Evolutionary conservation across 2,797 vertebrate genomes (phyloP).

Genomic region (Salarias fasciatus): DNA sequence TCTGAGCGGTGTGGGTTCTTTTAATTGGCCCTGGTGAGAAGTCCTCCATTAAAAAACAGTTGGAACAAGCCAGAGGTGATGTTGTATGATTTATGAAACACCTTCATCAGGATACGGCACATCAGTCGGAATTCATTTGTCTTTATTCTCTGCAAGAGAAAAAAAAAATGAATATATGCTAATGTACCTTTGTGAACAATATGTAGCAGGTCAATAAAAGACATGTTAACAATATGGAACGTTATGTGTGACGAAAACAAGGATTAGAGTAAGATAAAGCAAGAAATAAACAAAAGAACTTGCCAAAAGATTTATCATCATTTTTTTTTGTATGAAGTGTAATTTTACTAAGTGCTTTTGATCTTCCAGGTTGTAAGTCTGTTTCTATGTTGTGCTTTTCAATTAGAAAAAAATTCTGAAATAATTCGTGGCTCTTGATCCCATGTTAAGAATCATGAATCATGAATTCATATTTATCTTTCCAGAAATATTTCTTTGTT

Average conservation of each 20-base stretch:
- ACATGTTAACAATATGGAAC: too few relatives aligned
- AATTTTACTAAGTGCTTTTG: too few relatives aligned
- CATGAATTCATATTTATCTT: too few relatives aligned
- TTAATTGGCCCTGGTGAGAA: constrained; percentile 75
- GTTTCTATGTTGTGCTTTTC: too few relatives aligned
- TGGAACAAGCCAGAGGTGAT: constrained; percentile 61
- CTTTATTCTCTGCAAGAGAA: constrained; percentile 50
- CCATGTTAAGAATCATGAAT: too few relatives aligned
- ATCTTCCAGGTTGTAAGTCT: too few relatives aligned
- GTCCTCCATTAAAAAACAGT: constrained; percentile 61
- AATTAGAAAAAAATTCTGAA: too few relatives aligned
- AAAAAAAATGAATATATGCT: constrained; percentile 22
- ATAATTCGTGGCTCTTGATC: too few relatives aligned
- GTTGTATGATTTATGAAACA: constrained; percentile 71
- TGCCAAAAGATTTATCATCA: neutral
- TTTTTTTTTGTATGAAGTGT: too few relatives aligned
- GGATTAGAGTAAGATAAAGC: too few relatives aligned
- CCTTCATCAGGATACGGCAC: constrained; percentile 55
- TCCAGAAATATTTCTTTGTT: too few relatives aligned
- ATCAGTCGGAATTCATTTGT: constrained; percentile 61
- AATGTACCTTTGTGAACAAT: neutral
- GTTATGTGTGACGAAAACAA: too few relatives aligned
- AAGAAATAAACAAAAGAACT: neutral
- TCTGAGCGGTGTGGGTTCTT: constrained; percentile 63
- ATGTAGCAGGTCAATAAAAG: neutral